A percentile compares a stretch with the other conserved stretches of the same genome.
Conservation (phyloP, 2,888 invertebrate species). For the Amiota mariae region DNA sequence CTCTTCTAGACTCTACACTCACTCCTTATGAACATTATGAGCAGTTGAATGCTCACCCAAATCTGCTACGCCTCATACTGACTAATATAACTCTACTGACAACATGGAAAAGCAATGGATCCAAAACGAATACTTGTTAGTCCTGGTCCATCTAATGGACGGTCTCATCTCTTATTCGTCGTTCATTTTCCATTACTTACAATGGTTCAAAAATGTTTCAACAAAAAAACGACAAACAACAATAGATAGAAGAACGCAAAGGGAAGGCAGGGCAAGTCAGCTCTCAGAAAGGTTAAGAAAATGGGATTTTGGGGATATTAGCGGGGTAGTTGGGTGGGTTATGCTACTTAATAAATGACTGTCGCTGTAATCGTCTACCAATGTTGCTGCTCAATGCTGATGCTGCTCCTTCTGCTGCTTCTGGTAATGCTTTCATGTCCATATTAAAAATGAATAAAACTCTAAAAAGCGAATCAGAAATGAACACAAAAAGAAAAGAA, state of each 20-base stretch:
- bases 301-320: no score
- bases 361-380: constrained; percentile 47
- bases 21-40: constrained; percentile 14
- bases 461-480: constrained; percentile 46
- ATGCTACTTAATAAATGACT: constrained; percentile 58
- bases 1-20: no score
- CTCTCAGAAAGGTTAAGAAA: constrained; percentile 32
- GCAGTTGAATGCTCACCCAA: neutral
- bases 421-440: constrained; percentile 32
- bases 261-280: constrained; percentile 27
- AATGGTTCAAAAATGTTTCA: constrained; percentile 15
- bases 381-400: constrained; percentile 37
- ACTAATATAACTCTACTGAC: no score
- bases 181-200: neutral
- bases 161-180: constrained; percentile 7
- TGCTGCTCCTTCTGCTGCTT: constrained; percentile 14
- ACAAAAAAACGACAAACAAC: constrained; percentile 18
- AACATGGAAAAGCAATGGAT: neutral
- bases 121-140: constrained; percentile 21
- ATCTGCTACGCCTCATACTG: neutral
- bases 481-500: neutral
- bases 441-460: constrained; percentile 67
- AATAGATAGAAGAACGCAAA: neutral
- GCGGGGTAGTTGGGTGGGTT: constrained; percentile 19
- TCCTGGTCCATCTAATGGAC: neutral